Conservation (phyloP, 1,140 invertebrate genomes). For the Hycleus phaleratus region DNA sequence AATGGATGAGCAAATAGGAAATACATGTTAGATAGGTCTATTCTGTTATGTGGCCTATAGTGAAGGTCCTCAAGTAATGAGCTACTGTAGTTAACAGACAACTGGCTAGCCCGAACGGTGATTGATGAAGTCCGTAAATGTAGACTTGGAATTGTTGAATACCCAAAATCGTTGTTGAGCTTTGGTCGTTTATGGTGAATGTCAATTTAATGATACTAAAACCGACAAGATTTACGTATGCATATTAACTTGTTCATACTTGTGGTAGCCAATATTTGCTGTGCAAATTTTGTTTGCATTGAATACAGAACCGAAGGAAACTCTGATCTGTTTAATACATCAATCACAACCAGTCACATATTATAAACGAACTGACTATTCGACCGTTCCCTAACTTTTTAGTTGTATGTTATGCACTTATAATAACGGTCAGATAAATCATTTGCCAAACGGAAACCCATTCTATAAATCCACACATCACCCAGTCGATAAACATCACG, state of each 20-base stretch:
- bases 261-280: conserved; percentile 12
- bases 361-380: conserved; percentile 12
- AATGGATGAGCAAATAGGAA: conserved; percentile 2
- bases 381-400: conserved; percentile 10
- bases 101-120: conserved; percentile 29
- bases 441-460: conserved; percentile 14
- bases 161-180: conserved; percentile 7
- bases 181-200: neutral
- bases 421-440: conserved; percentile 16
- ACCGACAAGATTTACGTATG: conserved; percentile 18
- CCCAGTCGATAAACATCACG: conserved; percentile 15
- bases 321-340: conserved; percentile 15
- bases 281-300: conserved; percentile 14
- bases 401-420: conserved; percentile 10
- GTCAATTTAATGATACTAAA: conserved; percentile 5
- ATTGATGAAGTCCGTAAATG: conserved; percentile 34
- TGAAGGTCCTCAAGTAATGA: conserved; percentile 22
- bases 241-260: conserved; percentile 17
- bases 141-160: conserved; percentile 30
- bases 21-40: conserved; percentile 2
- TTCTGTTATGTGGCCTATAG: neutral
- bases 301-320: conserved; percentile 10
- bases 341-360: conserved; percentile 12
- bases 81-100: conserved; percentile 31
- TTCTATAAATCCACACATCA: conserved; percentile 14